phyloP scores from a whole-genome alignment of 2,888 invertebrate species.

The Dicyrtomina minuta region DNA sequence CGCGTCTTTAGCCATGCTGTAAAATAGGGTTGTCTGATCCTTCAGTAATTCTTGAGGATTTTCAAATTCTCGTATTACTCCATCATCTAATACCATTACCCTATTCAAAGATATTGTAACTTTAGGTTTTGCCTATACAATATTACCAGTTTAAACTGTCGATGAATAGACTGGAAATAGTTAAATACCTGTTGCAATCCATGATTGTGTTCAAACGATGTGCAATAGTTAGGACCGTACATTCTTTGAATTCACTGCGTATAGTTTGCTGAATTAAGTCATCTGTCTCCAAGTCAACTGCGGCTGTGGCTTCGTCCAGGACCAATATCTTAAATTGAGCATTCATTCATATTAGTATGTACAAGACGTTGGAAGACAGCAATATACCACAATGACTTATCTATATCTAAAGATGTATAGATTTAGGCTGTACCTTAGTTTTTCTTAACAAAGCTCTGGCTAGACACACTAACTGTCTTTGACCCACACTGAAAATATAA shows the following conservation, averaged over 20 bases:
- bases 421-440: no score
- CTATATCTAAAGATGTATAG: no score
- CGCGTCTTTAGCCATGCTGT: constrained; percentile 60
- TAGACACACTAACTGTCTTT: constrained; percentile 25
- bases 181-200: constrained; percentile 70
- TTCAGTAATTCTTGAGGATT: constrained; percentile 56
- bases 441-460: constrained; percentile 65
- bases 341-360: no score
- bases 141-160: no score
- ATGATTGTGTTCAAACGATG: constrained; percentile 89
- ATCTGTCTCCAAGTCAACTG: constrained; percentile 65
- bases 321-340: no score
- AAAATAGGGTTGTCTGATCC: constrained; percentile 58
- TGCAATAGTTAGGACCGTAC: constrained; percentile 88
- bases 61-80: constrained; percentile 58
- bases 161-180: no score
- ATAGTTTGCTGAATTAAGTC: constrained; percentile 72
- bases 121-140: no score
- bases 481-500: constrained; percentile 17
- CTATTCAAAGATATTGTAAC: no score
- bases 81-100: constrained; percentile 58
- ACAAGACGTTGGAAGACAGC: no score
- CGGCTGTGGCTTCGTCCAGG: constrained; percentile 86
- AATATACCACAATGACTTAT: no score
- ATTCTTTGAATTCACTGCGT: constrained; percentile 77